Evolutionary conservation across 2,113 vertebrate genomes (phyloP), one percentile per base, ranked within the genome.

Genomic region (Lasiurus borealis): DNA sequence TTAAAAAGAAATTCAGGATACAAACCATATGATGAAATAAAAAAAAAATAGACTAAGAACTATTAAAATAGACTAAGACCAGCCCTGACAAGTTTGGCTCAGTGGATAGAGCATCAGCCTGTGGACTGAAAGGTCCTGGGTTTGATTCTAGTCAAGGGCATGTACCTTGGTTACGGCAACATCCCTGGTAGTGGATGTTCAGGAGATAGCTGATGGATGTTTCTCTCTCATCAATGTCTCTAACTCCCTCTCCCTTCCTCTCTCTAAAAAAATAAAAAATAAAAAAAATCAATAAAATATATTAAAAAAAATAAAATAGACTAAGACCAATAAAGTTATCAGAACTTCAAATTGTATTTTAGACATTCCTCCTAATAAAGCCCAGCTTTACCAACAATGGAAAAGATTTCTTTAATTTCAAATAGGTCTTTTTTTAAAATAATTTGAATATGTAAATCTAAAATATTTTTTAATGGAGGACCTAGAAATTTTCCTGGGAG

Each of bases 1-100:
- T 68, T 68, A 8, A 68, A 16, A 68, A 31, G 29, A 95, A 96
- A 75, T 92, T 83, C 68, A 94, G 69, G 15, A 95, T 21, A 57
- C 8, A 80, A 75, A 46, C 9, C 40, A n/a, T 91, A 69, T 31
- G 13, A 31, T 75, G 14, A 89, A 44, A 21, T 71, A 72, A 85
- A 85, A 87, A 18, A 82, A 85, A 94, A 87, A 50, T 81, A 78
- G 90, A 78, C 75, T 44, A 64, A 95, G 21, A 54, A 36, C 34
- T 75, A 25, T 73, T 62, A 85, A 94, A 84, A 50, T 85, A 78
- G 90, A 78, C 75, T 44, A 54, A 95, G 25, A 54, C 36, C 29
- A 21, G 40, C 40, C 40, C 40, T 40, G 40, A 40, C 40, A 40
- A 40, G 40, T 40, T 40, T 40, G 40, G 40, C 40, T 40, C 40